Evolutionary conservation across 2,888 invertebrate species (phyloP), one percentile per base, ranked within the genome.

Genomic region (Parapristionchus giblindavisi): DNA sequence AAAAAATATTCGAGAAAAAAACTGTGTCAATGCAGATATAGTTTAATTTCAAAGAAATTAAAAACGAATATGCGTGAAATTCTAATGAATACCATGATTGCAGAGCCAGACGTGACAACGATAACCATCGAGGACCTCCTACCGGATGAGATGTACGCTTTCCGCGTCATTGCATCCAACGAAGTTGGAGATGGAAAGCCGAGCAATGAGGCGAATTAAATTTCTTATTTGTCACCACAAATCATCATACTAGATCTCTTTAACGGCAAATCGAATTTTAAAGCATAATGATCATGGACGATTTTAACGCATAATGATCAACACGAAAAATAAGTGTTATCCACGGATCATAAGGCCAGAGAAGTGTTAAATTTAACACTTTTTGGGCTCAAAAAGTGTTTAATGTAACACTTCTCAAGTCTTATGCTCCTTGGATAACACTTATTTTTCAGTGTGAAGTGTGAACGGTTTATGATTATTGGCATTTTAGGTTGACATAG

Each of bases 131-230:
- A 77, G 3, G 81, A 83, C 14, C 76, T 83, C 8, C 78, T 83
- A 3, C 81, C 83, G 2, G 79, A 80, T 36, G 83, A 83, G 66
- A 76, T 81, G 52, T 83, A 83, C 36, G 80, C 83, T 0, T 83
- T 83, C 80, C 76, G 83, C 29, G 63, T 83, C 17, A 73, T 81
- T 2, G 81, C 81, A 5, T 78, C 75, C 8, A 81, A 83, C 56
- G 66, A 68, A 11, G 78, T 77, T 52, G 83, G 83, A 34, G 79
- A 80, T 60, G 78, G 81, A n/a, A 60, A 60, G 17, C 66, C 66
- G 4, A 75, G 75, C 56, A 75, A 75, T 29, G 43, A 54, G 38
- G 75, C 52, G 27, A 11, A 61, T 4, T 21, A 14, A 8, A 61
- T 21, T 11, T 8, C 3, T 14, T 11, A 3, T 11, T 32, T 32